Evolutionary conservation across 2,888 invertebrate genomes (phyloP).

Genomic region (Macroteleia sp.): DNA sequence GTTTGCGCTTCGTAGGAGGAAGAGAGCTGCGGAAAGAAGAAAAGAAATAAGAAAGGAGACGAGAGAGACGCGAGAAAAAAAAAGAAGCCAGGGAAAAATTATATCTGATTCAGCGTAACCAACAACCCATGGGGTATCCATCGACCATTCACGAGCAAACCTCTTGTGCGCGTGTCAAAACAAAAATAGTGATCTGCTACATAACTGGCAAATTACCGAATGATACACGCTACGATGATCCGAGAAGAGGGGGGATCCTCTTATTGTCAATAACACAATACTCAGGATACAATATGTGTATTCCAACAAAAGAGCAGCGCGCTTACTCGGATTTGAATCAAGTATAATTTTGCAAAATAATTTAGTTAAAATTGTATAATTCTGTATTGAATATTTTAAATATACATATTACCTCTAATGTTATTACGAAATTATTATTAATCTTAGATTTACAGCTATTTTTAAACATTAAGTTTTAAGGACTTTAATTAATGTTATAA

Average conservation of each 20-base stretch:
- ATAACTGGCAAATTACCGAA: slow-evolving; percentile 77
- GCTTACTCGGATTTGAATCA: no score
- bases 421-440: no score
- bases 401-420: no score
- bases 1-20: slow-evolving; percentile 64
- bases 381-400: no score
- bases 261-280: slow-evolving; percentile 60
- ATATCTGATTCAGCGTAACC: slow-evolving; percentile 76
- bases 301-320: slow-evolving; percentile 63
- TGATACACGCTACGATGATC: slow-evolving; percentile 76
- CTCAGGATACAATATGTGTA: slow-evolving; percentile 55
- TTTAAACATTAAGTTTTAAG: no score
- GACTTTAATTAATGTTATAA: no score
- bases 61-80: slow-evolving; percentile 7
- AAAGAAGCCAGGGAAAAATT: slow-evolving; percentile 44
- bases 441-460: no score
- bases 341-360: no score
- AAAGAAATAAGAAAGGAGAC: slow-evolving; percentile 15
- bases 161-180: slow-evolving; percentile 82
- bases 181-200: slow-evolving; percentile 73
- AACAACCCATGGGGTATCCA: slow-evolving; percentile 78
- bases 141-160: slow-evolving; percentile 69
- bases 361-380: no score
- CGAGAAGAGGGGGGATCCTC: slow-evolving; percentile 53
- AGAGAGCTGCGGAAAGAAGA: slow-evolving; percentile 40